These are phyloP conservation scores for Mustela nigripes DNA, from an alignment of 2,113 vertebrate genomes.

Conservation along the genomic window DNA sequence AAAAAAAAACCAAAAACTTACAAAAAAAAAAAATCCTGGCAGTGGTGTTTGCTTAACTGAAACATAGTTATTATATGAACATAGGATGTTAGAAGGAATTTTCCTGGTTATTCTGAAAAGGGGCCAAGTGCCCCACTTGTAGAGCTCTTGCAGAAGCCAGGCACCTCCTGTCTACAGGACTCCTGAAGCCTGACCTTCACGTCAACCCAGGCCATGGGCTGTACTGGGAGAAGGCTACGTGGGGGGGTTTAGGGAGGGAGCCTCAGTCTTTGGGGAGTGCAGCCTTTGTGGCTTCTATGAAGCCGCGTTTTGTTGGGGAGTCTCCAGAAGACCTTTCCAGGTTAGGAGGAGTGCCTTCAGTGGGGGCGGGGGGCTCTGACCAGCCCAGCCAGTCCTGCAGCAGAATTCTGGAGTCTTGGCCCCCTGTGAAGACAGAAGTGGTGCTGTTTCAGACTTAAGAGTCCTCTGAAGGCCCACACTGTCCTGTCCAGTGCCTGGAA, in stretches of 20 bases:
- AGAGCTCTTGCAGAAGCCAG: not conserved
- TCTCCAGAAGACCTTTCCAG: not conserved
- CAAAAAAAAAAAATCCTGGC: not conserved
- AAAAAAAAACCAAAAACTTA: too few relatives aligned
- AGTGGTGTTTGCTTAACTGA: not conserved
- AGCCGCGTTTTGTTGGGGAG: not conserved
- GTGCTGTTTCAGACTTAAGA: not conserved
- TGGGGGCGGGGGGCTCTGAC: not conserved
- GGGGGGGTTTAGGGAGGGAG: not conserved
- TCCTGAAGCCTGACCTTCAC: not conserved
- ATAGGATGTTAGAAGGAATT: not conserved
- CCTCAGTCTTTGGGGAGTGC: not conserved
- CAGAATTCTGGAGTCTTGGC: not conserved
- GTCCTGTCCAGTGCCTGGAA: not conserved
- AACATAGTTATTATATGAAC: not conserved
- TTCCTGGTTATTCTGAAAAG: not conserved
- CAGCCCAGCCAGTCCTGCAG: fast-evolving
- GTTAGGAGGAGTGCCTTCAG: not conserved
- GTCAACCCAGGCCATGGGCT: not conserved
- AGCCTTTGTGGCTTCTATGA: not conserved
- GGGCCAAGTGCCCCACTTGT: not conserved
- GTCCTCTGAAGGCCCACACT: not conserved
- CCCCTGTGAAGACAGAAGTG: not conserved
- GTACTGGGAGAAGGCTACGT: not conserved
- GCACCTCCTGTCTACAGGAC: not conserved